Conservation (phyloP, 1,140 invertebrate species). For the Bombus soroeensis region DNA sequence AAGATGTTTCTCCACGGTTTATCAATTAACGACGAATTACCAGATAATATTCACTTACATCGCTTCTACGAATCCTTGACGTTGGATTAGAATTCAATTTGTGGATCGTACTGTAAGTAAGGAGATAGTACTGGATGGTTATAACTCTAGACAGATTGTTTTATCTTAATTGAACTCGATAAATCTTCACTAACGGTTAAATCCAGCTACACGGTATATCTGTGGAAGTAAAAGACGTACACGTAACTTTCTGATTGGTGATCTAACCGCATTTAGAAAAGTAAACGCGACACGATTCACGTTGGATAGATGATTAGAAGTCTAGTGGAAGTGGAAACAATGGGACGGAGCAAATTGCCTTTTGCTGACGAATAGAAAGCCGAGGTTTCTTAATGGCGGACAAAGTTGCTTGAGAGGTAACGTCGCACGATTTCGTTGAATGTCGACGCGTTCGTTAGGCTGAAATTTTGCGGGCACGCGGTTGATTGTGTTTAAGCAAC, state of each 20-base stretch:
- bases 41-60: neutral
- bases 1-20: neutral
- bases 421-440: neutral
- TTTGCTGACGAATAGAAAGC: neutral
- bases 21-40: neutral
- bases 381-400: slow-evolving; percentile 1
- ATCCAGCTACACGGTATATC: neutral
- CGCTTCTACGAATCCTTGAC: neutral
- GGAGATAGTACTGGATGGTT: neutral
- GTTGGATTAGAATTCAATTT: neutral
- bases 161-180: neutral
- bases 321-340: neutral
- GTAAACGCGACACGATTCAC: neutral
- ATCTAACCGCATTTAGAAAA: neutral
- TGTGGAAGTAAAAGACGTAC: neutral
- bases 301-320: neutral
- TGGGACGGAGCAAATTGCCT: neutral
- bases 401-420: slow-evolving; percentile 11
- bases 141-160: neutral
- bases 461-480: neutral
- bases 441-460: slow-evolving; percentile 6
- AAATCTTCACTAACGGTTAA: neutral
- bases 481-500: slow-evolving; percentile 16
- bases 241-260: neutral
- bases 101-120: neutral